Evolutionary conservation across 2,888 invertebrate genomes (phyloP).

Genomic region (Hoplodrina blanda): DNA sequence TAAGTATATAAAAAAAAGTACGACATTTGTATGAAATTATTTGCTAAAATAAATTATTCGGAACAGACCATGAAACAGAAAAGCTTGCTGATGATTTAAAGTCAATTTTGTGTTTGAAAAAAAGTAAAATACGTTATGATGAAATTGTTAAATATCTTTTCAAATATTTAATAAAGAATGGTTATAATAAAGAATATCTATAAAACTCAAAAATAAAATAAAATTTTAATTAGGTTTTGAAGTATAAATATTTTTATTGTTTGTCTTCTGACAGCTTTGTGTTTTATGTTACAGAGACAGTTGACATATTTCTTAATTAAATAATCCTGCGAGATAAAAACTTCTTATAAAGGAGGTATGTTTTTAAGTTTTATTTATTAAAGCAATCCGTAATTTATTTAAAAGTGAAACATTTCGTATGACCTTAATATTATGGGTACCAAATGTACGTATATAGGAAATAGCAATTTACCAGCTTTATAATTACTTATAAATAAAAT

Average conservation of each 20-base stretch:
- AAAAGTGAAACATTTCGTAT: background rate
- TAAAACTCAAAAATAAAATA: too few relatives aligned
- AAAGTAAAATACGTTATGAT: too few relatives aligned
- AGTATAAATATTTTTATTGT: background rate
- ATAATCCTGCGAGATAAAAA: background rate
- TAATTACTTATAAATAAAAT: constrained; percentile 8
- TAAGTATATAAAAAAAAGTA: too few relatives aligned
- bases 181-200: too few relatives aligned
- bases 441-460: background rate
- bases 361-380: background rate
- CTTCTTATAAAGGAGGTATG: background rate
- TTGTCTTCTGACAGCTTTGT: background rate
- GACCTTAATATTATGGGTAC: constrained; percentile 1
- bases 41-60: too few relatives aligned
- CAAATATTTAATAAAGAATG: too few relatives aligned
- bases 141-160: too few relatives aligned
- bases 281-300: background rate
- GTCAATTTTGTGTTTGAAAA: too few relatives aligned
- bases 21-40: too few relatives aligned
- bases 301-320: constrained; percentile 15
- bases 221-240: too few relatives aligned
- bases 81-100: too few relatives aligned
- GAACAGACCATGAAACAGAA: too few relatives aligned
- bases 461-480: background rate
- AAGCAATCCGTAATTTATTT: constrained; percentile 16